Conservation (phyloP, 2,797 vertebrate species). For the Bucorvus abyssinicus region DNA sequence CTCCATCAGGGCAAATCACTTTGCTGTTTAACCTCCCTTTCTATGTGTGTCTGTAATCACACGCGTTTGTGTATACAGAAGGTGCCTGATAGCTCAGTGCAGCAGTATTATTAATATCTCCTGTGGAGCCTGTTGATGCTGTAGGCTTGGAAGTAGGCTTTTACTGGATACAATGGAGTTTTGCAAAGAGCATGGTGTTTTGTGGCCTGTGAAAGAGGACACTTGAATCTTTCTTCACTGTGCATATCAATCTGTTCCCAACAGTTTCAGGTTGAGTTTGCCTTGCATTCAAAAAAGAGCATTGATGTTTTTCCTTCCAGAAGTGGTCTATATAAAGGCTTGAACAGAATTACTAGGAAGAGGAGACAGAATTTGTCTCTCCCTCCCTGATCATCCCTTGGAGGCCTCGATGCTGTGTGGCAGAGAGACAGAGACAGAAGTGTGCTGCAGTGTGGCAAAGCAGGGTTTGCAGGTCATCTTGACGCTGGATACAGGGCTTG, state of each 20-base stretch:
- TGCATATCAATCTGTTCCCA: background rate
- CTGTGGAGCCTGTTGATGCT: background rate
- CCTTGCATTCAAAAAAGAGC: background rate
- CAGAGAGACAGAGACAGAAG: background rate
- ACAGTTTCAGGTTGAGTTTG: background rate
- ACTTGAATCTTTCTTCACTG: background rate
- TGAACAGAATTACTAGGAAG: background rate
- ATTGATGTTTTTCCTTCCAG: background rate
- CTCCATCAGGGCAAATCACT: background rate
- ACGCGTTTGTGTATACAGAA: background rate
- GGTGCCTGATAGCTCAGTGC: background rate
- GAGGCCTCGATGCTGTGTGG: background rate
- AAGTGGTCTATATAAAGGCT: background rate
- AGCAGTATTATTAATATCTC: background rate
- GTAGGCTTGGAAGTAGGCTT: background rate
- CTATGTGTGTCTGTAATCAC: background rate
- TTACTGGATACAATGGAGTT: background rate
- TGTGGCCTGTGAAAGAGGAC: background rate
- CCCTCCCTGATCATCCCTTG: background rate
- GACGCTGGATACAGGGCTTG: background rate
- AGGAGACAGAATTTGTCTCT: background rate
- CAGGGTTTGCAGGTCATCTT: background rate
- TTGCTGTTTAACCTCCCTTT: background rate
- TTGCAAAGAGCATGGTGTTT: background rate
- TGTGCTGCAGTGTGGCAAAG: background rate